Conservation (phyloP, 2,888 invertebrate species). For the Drosophila siamana region DNA sequence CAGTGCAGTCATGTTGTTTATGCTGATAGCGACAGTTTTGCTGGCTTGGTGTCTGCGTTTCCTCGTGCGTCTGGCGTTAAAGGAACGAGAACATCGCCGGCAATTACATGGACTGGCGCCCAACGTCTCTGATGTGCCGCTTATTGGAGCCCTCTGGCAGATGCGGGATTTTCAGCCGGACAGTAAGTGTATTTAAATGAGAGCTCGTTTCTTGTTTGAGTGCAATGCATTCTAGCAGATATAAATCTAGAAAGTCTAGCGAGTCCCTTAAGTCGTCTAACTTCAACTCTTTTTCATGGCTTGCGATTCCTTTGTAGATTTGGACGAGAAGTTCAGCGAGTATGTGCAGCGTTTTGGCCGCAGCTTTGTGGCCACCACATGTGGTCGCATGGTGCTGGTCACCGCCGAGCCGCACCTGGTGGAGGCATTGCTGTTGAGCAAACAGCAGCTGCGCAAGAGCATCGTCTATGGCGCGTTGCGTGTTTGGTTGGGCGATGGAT, state of each 20-base stretch:
- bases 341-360: conserved; percentile 73
- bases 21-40: conserved; percentile 31
- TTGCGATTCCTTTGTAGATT: conserved; percentile 48
- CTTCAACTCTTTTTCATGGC: too few relatives aligned
- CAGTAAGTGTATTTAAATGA: conserved; percentile 61
- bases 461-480: conserved; percentile 73
- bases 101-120: conserved; percentile 62
- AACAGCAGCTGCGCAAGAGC: conserved; percentile 78
- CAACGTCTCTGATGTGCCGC: conserved; percentile 73
- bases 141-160: conserved; percentile 75
- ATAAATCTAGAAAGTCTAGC: neutral
- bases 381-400: conserved; percentile 63
- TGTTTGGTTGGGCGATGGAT: conserved; percentile 83
- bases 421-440: conserved; percentile 74
- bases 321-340: conserved; percentile 66
- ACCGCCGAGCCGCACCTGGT: conserved; percentile 77
- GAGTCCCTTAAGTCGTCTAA: too few relatives aligned
- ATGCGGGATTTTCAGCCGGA: conserved; percentile 77
- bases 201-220: too few relatives aligned
- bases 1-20: conserved; percentile 33
- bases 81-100: conserved; percentile 43
- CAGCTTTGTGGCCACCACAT: conserved; percentile 68
- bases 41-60: conserved; percentile 30
- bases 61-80: conserved; percentile 30
- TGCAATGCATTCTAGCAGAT: too few relatives aligned